These are phyloP conservation scores for Phocides pigmalion DNA, from an alignment of 1,140 invertebrate species.

Conservation along the genomic window DNA sequence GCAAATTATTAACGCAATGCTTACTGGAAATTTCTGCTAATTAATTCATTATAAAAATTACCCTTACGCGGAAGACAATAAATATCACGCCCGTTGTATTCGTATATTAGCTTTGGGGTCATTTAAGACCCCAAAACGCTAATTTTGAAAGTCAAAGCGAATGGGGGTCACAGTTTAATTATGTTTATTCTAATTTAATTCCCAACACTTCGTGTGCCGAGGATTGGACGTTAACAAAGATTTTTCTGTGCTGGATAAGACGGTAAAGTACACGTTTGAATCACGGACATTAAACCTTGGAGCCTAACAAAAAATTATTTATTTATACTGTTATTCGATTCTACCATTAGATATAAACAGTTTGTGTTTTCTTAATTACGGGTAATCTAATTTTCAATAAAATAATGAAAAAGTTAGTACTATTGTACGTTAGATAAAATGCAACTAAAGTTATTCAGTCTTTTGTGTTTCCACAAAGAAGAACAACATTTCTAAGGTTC, in stretches of 20 bases:
- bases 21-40: constrained; percentile 34
- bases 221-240: constrained; percentile 26
- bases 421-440: too few relatives aligned
- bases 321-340: too few relatives aligned
- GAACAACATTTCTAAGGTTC: too few relatives aligned
- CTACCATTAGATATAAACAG: too few relatives aligned
- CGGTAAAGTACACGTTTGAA: too few relatives aligned
- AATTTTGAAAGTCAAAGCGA: constrained; percentile 57
- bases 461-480: too few relatives aligned
- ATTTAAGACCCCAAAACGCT: constrained; percentile 47
- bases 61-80: constrained; percentile 19
- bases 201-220: constrained; percentile 46
- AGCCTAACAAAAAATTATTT: too few relatives aligned
- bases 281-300: too few relatives aligned
- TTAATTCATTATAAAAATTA: constrained; percentile 51
- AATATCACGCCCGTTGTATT: constrained; percentile 19
- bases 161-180: constrained; percentile 58
- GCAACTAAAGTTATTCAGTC: too few relatives aligned
- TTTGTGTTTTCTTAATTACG: too few relatives aligned
- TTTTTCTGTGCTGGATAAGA: neutral
- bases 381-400: too few relatives aligned
- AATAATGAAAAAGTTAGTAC: too few relatives aligned
- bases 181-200: constrained; percentile 68
- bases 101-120: constrained; percentile 32
- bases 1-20: neutral